Conservation (phyloP, 2,888 invertebrate genomes). For the Lochmaea capreae region DNA sequence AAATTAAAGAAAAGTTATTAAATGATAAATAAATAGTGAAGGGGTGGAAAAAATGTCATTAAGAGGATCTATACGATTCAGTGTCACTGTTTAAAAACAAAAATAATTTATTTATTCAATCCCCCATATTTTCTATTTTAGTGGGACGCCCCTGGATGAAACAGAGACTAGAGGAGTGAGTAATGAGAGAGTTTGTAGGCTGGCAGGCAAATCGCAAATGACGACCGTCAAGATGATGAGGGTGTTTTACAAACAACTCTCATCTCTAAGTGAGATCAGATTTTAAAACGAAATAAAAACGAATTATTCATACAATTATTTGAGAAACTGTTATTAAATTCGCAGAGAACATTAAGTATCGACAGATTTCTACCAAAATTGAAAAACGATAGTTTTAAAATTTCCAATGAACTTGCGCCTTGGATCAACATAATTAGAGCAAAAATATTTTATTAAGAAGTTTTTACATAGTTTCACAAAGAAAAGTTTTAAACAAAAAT, state of each 20-base stretch:
- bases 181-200: constrained; percentile 35
- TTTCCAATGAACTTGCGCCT: too few species aligned
- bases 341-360: neutral
- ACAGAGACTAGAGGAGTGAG: constrained; percentile 14
- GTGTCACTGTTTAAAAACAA: neutral
- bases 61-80: too few species aligned
- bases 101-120: neutral
- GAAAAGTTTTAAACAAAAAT: too few species aligned
- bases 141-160: neutral
- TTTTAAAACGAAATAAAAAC: constrained; percentile 11
- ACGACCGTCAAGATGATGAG: constrained; percentile 27
- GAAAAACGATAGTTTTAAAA: too few species aligned
- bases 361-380: too few species aligned
- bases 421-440: too few species aligned
- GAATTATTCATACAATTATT: neutral
- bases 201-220: constrained; percentile 29
- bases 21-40: too few species aligned
- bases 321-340: neutral
- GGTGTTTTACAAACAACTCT: constrained; percentile 31
- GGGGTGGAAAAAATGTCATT: too few species aligned
- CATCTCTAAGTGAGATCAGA: constrained; percentile 11
- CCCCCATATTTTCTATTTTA: neutral
- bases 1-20: too few species aligned
- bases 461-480: too few species aligned
- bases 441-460: too few species aligned